Evolutionary conservation across 1,140 invertebrate genomes (phyloP).

Genomic region (Papilio machaon): DNA sequence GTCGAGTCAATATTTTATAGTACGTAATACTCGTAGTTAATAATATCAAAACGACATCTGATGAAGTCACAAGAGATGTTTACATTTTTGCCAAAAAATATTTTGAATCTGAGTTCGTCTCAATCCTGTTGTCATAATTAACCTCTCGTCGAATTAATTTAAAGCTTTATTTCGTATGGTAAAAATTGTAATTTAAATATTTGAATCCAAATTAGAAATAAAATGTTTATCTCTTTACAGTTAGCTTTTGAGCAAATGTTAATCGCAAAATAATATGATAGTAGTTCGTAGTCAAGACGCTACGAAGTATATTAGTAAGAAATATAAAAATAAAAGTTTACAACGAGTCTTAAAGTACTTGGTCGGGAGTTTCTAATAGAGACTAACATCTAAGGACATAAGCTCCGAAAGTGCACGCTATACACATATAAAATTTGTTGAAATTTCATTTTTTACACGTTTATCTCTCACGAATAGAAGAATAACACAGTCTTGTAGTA

Average conservation of each 20-base stretch:
- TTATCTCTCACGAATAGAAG: slow-evolving; percentile 76
- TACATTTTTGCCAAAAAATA: background rate
- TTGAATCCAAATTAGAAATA: background rate
- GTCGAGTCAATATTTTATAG: background rate
- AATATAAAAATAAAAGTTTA: slow-evolving; percentile 58
- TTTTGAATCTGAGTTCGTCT: background rate
- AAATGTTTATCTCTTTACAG: background rate
- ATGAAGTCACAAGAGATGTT: background rate
- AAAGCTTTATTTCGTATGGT: background rate
- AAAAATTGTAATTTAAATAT: background rate
- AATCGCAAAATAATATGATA: slow-evolving; percentile 16
- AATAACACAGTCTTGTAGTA: slow-evolving; percentile 77
- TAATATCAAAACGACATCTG: background rate
- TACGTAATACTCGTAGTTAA: background rate
- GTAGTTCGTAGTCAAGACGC: background rate
- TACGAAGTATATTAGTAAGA: slow-evolving; percentile 31
- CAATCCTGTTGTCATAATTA: background rate
- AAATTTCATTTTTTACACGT: slow-evolving; percentile 58
- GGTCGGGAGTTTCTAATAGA: slow-evolving; percentile 79
- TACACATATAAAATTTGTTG: slow-evolving; percentile 66
- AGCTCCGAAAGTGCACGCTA: slow-evolving; percentile 77
- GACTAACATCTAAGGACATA: slow-evolving; percentile 77
- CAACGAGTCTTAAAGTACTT: slow-evolving; percentile 78
- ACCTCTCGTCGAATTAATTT: background rate
- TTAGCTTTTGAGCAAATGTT: slow-evolving; percentile 30